Evolutionary conservation across 2,113 vertebrate genomes (phyloP), one percentile per base, ranked within the genome.

Genomic region (Entelurus aequoreus): DNA sequence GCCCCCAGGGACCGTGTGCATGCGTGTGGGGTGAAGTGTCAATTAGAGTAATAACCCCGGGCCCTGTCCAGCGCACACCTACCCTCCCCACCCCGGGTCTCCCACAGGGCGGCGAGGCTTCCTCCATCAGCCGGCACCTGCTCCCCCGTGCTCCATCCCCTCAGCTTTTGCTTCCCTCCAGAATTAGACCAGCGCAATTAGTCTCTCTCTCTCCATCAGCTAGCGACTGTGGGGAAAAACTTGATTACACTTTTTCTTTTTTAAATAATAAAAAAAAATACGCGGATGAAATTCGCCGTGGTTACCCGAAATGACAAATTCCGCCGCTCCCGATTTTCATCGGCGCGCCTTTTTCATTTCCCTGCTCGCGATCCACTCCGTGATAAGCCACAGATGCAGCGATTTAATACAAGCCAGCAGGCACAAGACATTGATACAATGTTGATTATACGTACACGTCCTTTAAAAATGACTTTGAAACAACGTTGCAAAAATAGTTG

Each of bases 41-140:
- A 90, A 90, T 90, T 91, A 90, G 86, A 84, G 87, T 90, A 91
- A 91, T 89, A 88, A 92, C 88, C 87, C 72, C 76, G 42, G 81
- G 89, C 87, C 77, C 82, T 85, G 89, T 90, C 88, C 88, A 73
- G 83, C 86, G 86, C 86, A 79, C 88, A 87, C 84, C 84, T 80
- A 71, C 84, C 74, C 84, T 69, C 79, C 74, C 76, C 75, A 59
- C 76, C 72, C 77, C 76, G 77, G 86, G 84, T 86, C 84, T 87
- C 81, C 85, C 78, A 86, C 75, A 73, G 65, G 83, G 76, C 73
- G 72, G 72, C 71, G 67, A 72, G 73, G 67, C 80, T 82, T 84
- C 74, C 77, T 78, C 80, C 83, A 80, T 84, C 80, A 81, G 71
- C 71, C 65, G 75, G 77, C 86, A 85, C 84, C 84, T 86, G 84